Percentiles rank a stretch among this genome's conserved stretches.
Conservation (phyloP, 2,113 vertebrate species). For the Bucco capensis region DNA sequence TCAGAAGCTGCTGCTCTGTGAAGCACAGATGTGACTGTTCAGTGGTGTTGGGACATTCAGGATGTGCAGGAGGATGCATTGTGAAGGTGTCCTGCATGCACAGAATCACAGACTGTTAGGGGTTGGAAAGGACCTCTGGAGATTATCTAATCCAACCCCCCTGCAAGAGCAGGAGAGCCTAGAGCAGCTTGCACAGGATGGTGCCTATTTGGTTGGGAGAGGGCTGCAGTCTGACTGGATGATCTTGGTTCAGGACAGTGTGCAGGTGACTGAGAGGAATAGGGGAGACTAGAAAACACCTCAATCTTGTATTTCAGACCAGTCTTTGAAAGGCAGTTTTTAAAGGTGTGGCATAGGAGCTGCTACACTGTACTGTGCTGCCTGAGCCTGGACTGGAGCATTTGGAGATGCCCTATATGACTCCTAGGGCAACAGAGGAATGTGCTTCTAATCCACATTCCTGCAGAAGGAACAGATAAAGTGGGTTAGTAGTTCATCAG, state of each 20-base stretch:
- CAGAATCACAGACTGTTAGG: no score
- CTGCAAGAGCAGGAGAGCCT: no score
- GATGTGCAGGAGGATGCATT: rapidly evolving
- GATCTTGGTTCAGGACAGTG: background rate
- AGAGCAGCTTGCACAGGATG: no score
- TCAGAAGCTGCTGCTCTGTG: background rate
- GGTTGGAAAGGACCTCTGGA: no score
- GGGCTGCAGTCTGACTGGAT: background rate
- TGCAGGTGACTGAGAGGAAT: background rate
- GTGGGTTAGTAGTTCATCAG: background rate
- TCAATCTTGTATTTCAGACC: background rate
- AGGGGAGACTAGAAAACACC: background rate
- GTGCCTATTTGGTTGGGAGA: rapidly evolving
- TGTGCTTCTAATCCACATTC: background rate
- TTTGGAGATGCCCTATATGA: background rate
- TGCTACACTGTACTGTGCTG: background rate
- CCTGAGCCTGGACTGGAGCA: background rate
- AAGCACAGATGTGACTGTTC: background rate
- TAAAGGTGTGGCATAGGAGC: background rate
- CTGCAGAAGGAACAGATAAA: background rate
- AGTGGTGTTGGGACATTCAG: background rate
- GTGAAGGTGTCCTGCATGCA: background rate
- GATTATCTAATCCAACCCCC: no score
- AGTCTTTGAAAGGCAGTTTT: background rate
- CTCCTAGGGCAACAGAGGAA: background rate